A percentile compares a stretch with the other conserved stretches of the same genome.
Conservation (phyloP, 92 coral and sea anemone species). For the Epizoanthus scotinus region DNA sequence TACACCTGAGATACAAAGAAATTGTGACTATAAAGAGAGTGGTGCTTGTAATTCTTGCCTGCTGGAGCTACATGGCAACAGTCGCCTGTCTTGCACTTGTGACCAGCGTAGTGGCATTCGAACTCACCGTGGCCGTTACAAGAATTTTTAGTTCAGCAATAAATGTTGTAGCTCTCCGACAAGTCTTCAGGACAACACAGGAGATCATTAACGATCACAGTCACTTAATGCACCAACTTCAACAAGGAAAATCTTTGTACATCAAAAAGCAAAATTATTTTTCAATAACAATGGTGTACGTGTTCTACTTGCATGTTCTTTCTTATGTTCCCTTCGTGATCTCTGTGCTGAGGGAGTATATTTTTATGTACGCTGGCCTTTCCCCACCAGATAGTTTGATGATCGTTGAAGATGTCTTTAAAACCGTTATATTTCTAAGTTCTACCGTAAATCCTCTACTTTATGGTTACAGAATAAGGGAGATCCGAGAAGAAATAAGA, state of each 20-base stretch:
- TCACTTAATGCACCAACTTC: neutral
- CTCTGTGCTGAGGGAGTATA: neutral
- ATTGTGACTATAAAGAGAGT: constrained; percentile 2
- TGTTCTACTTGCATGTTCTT: neutral
- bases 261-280: neutral
- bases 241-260: neutral
- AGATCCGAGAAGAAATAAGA: neutral
- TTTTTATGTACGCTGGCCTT: no score
- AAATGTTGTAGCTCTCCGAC: neutral
- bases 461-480: neutral
- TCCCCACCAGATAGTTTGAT: no score
- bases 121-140: neutral
- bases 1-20: constrained; percentile 7
- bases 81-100: neutral
- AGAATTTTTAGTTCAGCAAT: neutral
- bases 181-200: neutral
- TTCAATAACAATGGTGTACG: neutral
- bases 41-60: no score
- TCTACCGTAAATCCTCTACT: neutral
- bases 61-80: no score
- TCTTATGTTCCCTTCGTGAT: neutral
- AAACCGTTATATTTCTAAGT: neutral
- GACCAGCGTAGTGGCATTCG: neutral
- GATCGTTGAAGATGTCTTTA: no score
- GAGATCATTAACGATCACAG: neutral